Conservation (phyloP, 2,797 vertebrate species). For the Catostomus latipinnis region DNA sequence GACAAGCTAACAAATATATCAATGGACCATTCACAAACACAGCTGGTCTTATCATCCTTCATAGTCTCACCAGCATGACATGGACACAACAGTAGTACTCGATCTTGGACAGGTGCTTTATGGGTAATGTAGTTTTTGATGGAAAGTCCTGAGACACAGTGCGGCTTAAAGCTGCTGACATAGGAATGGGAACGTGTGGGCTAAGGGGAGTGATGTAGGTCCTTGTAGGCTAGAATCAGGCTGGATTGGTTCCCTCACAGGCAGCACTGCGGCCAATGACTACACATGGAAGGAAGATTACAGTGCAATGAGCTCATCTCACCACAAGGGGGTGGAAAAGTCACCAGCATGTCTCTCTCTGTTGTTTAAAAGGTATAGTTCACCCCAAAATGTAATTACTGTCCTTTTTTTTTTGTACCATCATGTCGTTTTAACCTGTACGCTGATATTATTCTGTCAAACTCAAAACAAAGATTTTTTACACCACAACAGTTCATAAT, state of each 20-base stretch:
- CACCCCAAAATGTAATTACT: no score
- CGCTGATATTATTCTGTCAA: no score
- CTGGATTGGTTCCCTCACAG: slow-evolving; percentile 79
- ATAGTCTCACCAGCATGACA: slow-evolving; percentile 33
- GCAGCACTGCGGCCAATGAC: slow-evolving; percentile 77
- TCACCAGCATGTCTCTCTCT: slow-evolving; percentile 62
- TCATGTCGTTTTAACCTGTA: no score
- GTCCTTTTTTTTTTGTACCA: no score
- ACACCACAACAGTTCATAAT: no score
- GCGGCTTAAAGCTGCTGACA: slow-evolving; percentile 86
- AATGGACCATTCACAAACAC: slow-evolving; percentile 47
- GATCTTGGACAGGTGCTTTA: slow-evolving; percentile 68
- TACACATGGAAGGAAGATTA: slow-evolving; percentile 75
- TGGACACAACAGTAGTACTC: slow-evolving; percentile 44
- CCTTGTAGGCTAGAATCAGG: slow-evolving; percentile 82
- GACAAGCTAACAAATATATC: slow-evolving; percentile 19
- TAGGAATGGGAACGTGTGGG: slow-evolving; percentile 72
- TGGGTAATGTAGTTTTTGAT: slow-evolving; percentile 63
- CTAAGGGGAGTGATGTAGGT: slow-evolving; percentile 58
- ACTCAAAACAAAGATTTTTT: no score
- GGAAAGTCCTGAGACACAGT: slow-evolving; percentile 86
- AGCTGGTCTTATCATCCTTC: slow-evolving; percentile 46
- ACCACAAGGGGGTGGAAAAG: slow-evolving; percentile 66
- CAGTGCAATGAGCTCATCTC: slow-evolving; percentile 82
- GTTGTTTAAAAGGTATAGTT: not conserved